Evolutionary conservation across 1,140 invertebrate species (phyloP), one percentile per base, ranked within the genome.

Genomic region (Arion vulgaris): DNA sequence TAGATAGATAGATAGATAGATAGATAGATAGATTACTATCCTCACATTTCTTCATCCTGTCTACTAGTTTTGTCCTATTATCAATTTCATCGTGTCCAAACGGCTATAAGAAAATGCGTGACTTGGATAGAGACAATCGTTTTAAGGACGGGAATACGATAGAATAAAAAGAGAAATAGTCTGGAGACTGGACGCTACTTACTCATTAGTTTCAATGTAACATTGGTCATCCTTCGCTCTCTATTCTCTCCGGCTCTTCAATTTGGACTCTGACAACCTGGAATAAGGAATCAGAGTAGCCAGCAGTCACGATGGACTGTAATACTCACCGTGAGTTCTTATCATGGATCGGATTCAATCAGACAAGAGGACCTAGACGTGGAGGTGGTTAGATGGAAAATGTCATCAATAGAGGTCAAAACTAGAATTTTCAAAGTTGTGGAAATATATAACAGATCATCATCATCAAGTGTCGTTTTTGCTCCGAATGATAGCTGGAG

Each of bases 1-100:
- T 66, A 66, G 57, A 66, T 66, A 66, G 57, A 66, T 66, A 66
- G 57, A 66, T 66, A 66, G 57, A 66, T 66, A 66, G 57, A 66
- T 66, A 66, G 57, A 66, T 66, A 66, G 57, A 66, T 66, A 66
- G 57, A 66, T 66, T 66, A 66, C 62, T 66, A 28, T 66, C 17
- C n/a, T 66, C 62, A 32, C 32, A 23, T 32, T 32, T 7, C 11
- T 17, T 28, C 28, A 66, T 7, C 62, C n/a, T 66, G 28, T 66
- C n/a, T 34, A 32, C n/a, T 66, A 23, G n/a, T 32, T 32, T 28
- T 17, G n/a, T 66, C 62, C 32, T 66, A 32, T 66, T 66, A 66
- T 66, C 62, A 66, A 66, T 66, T 66, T 66, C 62, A 66, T 66
- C 62, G 32, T 66, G 62, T 66, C 32, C 17, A 28, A 28, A 28